phyloP scores from a whole-genome alignment of 2,113 vertebrate species.

The Telmatochromis sp. region DNA sequence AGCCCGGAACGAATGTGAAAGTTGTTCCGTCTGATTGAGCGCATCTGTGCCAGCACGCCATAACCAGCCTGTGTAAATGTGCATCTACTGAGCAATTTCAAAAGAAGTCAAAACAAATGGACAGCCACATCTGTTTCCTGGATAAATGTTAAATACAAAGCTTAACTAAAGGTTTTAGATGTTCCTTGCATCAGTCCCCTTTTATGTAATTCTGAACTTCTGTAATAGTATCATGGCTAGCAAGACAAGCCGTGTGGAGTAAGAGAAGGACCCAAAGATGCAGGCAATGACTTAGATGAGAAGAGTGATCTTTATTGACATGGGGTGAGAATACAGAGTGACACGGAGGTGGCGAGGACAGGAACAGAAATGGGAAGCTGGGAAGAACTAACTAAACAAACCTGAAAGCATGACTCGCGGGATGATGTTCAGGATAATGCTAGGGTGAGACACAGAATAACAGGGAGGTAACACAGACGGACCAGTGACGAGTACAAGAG shows the following conservation, averaged over 20 bases:
- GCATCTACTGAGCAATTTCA: neutral
- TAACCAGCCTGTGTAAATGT: neutral
- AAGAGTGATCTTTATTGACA: neutral
- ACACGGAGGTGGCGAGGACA: rapidly evolving
- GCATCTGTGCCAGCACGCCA: neutral
- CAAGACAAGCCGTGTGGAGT: neutral
- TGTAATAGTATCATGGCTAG: neutral
- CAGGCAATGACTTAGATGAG: neutral
- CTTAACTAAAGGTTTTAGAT: neutral
- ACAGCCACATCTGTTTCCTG: neutral
- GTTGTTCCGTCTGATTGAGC: rapidly evolving
- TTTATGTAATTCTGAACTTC: neutral
- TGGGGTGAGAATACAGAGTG: neutral
- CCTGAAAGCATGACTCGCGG: neutral
- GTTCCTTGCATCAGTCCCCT: neutral
- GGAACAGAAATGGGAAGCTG: neutral
- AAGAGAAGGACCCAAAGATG: neutral
- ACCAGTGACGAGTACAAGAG: neutral
- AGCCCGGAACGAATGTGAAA: neutral
- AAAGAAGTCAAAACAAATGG: neutral
- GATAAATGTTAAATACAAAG: neutral
- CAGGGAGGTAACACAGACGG: neutral
- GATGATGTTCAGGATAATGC: neutral
- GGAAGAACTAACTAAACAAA: neutral
- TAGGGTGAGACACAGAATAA: neutral